Evolutionary conservation across 2,113 vertebrate genomes (phyloP), one percentile per base, ranked within the genome.

Genomic region (Promerops cafer): DNA sequence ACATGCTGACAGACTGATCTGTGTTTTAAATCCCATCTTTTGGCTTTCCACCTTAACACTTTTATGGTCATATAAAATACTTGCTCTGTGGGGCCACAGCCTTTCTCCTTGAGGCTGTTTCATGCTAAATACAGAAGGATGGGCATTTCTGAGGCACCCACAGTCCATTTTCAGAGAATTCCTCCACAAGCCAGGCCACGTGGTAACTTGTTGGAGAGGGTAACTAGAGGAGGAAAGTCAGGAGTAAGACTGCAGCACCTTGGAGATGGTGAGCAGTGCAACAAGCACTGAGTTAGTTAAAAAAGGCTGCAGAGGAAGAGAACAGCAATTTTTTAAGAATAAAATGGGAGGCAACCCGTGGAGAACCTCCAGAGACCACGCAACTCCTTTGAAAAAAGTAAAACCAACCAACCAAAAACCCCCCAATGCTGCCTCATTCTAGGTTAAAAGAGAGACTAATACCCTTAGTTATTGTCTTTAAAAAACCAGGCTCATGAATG

Each of bases 351-450:
- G 5, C 16, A 84, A n/a, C 13, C 4, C 19, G 12, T 37, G 26
- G 50, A 30, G 16, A 49, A 7, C 13, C 21, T 79, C 21, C 56
- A 53, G 52, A 85, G 37, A 49, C 5, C 35, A 16, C 1, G 0
- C 2, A 75, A 9, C 3, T 61, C 21, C 16, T 70, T 16, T 60
- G 8, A 3, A 24, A 72, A 68, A 33, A 20, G 8, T 31, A 19
- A 85, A 82, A 22, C 2, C 3, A 35, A 56, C 3, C 1, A 44
- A 33, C 1, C 3, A 69, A 13, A 10, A 18, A 16, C 3, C 3
- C 5, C 5, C 16, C 6, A 37, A 1, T 53, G 9, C 19, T 70
- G 8, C 7, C 21, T 77, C 53, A 16, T 69, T 74, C 8, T 31
- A 40, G 10, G 9, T 50, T 63, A 47, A 2, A 11, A 16, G 10